Conservation (phyloP, 1,140 invertebrate species). For the Thalassaphorura encarpata region DNA sequence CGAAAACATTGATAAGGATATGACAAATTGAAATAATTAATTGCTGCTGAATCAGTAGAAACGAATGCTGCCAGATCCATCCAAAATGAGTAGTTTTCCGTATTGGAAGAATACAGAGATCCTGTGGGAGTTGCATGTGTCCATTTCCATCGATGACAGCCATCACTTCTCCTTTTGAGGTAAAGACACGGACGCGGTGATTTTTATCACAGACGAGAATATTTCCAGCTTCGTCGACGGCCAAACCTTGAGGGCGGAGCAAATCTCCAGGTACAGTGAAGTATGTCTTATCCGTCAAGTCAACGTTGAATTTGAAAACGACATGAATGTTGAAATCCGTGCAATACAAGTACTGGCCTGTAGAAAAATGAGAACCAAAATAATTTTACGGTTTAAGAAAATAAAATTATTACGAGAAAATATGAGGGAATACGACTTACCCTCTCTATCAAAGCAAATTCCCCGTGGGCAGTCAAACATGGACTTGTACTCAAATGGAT, state of each 20-base stretch:
- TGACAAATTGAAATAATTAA: too few relatives aligned
- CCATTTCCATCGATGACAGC: too few relatives aligned
- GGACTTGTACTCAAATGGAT: neutral
- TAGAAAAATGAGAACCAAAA: neutral
- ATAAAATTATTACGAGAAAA: neutral
- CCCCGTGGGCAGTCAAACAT: neutral
- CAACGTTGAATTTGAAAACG: neutral
- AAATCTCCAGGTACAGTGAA: neutral
- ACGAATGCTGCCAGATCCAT: too few relatives aligned
- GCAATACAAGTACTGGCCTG: neutral
- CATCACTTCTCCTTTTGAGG: too few relatives aligned
- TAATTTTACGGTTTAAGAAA: neutral
- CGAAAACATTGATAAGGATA: too few relatives aligned
- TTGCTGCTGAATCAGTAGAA: too few relatives aligned
- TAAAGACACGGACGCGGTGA: too few relatives aligned
- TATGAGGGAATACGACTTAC: neutral
- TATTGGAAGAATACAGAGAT: too few relatives aligned
- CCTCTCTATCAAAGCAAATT: neutral
- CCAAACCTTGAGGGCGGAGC: neutral
- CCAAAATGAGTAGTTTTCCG: too few relatives aligned
- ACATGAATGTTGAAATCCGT: constrained; percentile 2
- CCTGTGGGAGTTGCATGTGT: too few relatives aligned
- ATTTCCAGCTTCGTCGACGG: neutral
- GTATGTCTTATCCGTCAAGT: neutral
- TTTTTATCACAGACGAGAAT: constrained; percentile 1